Conservation (phyloP, 2,113 vertebrate species). For the Grammomys dolichurus region DNA sequence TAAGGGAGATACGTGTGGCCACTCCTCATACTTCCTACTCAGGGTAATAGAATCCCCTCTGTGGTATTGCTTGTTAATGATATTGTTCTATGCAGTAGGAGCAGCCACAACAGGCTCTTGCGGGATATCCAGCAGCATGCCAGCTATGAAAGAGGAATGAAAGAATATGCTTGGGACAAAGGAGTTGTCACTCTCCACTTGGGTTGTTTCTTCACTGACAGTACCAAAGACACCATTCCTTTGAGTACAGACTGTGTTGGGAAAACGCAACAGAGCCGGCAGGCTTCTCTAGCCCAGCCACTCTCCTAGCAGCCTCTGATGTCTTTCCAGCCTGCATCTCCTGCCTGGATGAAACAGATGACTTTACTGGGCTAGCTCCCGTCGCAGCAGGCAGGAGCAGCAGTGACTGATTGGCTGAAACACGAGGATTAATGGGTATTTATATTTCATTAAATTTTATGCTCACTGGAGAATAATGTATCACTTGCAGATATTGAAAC, state of each 20-base stretch:
- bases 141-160: neutral
- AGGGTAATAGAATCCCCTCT: fast-evolving
- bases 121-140: neutral
- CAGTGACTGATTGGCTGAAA: constrained; percentile 95
- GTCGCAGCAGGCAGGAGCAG: constrained; percentile 92
- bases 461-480: constrained; percentile 96
- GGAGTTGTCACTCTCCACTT: fast-evolving
- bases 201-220: neutral
- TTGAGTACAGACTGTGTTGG: neutral
- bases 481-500: constrained; percentile 96
- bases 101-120: neutral
- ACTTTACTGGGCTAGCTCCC: constrained; percentile 91
- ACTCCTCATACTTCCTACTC: fast-evolving
- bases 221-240: neutral
- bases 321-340: constrained; percentile 91
- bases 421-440: constrained; percentile 99
- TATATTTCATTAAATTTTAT: constrained; percentile 99
- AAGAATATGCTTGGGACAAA: neutral
- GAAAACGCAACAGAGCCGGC: constrained; percentile 65
- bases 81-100: fast-evolving
- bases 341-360: constrained; percentile 95
- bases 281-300: constrained; percentile 69
- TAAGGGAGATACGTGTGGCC: fast-evolving
- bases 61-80: fast-evolving
- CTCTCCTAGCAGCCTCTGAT: constrained; percentile 87